phyloP scores from a whole-genome alignment of 2,888 invertebrate species.

The Andrena bicolor region DNA sequence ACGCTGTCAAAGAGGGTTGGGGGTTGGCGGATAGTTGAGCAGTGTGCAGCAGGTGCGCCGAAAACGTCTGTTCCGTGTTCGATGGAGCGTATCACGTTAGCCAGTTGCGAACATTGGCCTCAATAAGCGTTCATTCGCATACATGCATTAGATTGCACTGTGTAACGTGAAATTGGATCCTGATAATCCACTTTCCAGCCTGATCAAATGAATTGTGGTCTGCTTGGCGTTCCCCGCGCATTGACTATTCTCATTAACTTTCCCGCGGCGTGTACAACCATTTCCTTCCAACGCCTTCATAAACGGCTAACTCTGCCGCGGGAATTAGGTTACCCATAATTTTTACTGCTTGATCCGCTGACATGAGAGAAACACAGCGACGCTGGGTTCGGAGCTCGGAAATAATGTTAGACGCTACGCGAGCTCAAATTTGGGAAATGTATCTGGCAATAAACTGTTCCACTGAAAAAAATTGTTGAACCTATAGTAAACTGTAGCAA shows the following conservation, averaged over 20 bases:
- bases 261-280: not conserved
- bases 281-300: no score
- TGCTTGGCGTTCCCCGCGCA: conserved; percentile 43
- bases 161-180: conserved; percentile 60
- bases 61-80: conserved; percentile 24
- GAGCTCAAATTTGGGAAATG: no score
- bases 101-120: conserved; percentile 33
- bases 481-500: no score
- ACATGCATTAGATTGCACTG: conserved; percentile 43
- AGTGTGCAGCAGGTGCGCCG: not conserved
- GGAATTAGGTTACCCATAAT: no score
- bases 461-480: no score
- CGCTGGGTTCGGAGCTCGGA: no score
- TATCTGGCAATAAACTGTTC: no score
- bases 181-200: conserved; percentile 55
- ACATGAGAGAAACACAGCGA: no score
- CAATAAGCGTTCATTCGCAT: conserved; percentile 52
- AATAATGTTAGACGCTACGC: no score
- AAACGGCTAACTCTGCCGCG: no score
- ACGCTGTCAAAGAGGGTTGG: not conserved
- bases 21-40: no score
- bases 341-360: no score
- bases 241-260: conserved; percentile 37
- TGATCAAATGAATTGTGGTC: conserved; percentile 49
- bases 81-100: conserved; percentile 28